phyloP scores from a whole-genome alignment of 2,888 invertebrate genomes.

The Acanthococcus lagerstroemiae region DNA sequence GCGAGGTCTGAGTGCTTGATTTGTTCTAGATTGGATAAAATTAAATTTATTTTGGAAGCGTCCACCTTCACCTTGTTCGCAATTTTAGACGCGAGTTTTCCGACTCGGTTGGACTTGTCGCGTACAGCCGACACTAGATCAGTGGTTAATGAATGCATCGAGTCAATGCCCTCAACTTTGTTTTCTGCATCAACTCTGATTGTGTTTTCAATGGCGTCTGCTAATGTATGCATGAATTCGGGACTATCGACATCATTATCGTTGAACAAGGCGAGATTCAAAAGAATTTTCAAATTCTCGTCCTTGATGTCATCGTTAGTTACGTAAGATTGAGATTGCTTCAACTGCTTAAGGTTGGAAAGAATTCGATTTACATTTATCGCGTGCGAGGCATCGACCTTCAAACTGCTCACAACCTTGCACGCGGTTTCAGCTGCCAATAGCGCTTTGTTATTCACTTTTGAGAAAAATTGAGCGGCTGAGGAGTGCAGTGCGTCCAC shows the following conservation, averaged over 20 bases:
- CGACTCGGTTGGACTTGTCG: conserved; percentile 42
- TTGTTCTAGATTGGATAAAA: conserved; percentile 39
- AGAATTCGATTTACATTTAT: conserved; percentile 44
- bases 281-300: conserved; percentile 1
- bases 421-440: conserved; percentile 40
- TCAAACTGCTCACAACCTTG: conserved; percentile 40
- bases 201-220: background rate
- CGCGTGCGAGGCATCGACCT: conserved; percentile 42
- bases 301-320: background rate
- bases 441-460: conserved; percentile 39
- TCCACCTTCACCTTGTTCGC: conserved; percentile 41
- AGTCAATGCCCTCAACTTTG: background rate
- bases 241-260: background rate
- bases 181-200: background rate
- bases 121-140: background rate
- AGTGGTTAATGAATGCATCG: background rate
- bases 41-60: conserved; percentile 44
- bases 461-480: background rate
- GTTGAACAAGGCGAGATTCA: background rate
- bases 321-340: background rate
- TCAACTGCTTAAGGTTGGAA: conserved; percentile 35
- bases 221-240: conserved; percentile 1
- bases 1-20: background rate
- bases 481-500: background rate
- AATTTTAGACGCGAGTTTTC: conserved; percentile 35